A percentile compares a stretch with the other conserved stretches of the same genome.
phyloP scores from a whole-genome alignment of 2,797 vertebrate species.

The Nyctibius grandis region DNA sequence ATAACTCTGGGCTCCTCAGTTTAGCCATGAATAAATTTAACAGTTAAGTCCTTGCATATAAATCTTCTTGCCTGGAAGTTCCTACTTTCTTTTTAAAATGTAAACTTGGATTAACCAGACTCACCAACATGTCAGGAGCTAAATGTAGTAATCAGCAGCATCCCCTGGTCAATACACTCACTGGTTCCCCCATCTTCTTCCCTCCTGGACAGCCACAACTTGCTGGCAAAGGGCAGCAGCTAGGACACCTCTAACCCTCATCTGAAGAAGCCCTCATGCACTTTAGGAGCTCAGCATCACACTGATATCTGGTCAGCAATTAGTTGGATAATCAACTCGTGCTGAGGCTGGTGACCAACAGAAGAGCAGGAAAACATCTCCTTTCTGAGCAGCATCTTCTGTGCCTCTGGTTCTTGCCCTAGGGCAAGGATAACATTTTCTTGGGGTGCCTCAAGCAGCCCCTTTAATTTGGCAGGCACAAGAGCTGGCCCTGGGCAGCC shows the following conservation, averaged over 20 bases:
- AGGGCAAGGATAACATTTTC: not conserved
- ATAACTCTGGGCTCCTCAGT: constrained; percentile 38
- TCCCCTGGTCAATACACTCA: accelerated
- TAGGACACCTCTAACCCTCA: not conserved
- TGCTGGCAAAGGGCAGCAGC: not conserved
- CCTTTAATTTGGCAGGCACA: not conserved
- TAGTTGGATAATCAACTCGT: not conserved
- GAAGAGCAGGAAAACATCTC: not conserved
- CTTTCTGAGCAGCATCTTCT: not conserved
- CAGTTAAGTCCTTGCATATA: not conserved
- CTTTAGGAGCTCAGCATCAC: not conserved
- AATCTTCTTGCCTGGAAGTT: constrained; percentile 21
- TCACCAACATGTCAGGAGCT: accelerated
- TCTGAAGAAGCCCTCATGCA: not conserved
- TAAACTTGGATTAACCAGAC: not conserved
- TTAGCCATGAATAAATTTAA: constrained; percentile 59
- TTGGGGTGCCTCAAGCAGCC: not conserved
- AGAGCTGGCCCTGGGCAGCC: not conserved
- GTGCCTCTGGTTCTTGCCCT: not conserved
- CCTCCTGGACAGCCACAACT: not conserved
- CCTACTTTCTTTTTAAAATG: not conserved
- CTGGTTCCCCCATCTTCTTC: not conserved
- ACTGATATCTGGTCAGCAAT: not conserved
- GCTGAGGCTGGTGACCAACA: not conserved
- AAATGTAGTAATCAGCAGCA: not conserved